These are phyloP conservation scores for Spisula solida DNA, from an alignment of 2,888 invertebrate species.

Conservation along the genomic window DNA sequence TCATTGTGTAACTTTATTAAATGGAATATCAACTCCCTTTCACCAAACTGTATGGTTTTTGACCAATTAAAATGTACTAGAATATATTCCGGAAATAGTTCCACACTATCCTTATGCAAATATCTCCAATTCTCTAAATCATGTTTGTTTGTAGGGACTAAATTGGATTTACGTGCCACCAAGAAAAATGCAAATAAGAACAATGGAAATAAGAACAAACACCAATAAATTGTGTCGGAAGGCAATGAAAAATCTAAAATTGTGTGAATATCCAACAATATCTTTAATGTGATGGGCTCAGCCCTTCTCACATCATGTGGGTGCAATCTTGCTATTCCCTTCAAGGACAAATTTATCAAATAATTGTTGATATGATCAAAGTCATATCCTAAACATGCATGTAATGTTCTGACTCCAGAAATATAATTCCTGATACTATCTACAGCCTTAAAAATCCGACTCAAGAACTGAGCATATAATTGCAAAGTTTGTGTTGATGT, in stretches of 20 bases:
- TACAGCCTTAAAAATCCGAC: not conserved
- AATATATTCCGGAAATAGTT: not conserved
- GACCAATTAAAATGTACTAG: not conserved
- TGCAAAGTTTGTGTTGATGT: constrained; percentile 1
- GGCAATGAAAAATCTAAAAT: constrained; percentile 2
- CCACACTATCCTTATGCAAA: not conserved
- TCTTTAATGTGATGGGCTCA: not conserved
- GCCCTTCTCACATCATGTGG: too few species aligned
- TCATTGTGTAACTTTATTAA: too few species aligned
- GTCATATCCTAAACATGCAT: too few species aligned
- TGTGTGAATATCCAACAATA: not conserved
- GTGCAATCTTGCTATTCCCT: too few species aligned
- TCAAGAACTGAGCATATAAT: too few species aligned
- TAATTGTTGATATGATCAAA: too few species aligned
- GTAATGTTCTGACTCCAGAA: too few species aligned
- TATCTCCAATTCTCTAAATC: not conserved
- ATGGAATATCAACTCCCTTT: not conserved
- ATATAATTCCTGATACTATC: too few species aligned
- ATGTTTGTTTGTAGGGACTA: not conserved
- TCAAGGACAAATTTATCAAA: too few species aligned
- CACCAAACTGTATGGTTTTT: constrained; percentile 25
- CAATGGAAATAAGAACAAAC: too few species aligned
- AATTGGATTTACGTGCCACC: constrained; percentile 16
- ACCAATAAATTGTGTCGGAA: too few species aligned
- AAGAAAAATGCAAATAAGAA: too few species aligned